Percentiles rank a stretch among this genome's conserved stretches.
These are phyloP conservation scores for Microplitis manilae DNA, from an alignment of 2,888 invertebrate species.

Conservation along the genomic window DNA sequence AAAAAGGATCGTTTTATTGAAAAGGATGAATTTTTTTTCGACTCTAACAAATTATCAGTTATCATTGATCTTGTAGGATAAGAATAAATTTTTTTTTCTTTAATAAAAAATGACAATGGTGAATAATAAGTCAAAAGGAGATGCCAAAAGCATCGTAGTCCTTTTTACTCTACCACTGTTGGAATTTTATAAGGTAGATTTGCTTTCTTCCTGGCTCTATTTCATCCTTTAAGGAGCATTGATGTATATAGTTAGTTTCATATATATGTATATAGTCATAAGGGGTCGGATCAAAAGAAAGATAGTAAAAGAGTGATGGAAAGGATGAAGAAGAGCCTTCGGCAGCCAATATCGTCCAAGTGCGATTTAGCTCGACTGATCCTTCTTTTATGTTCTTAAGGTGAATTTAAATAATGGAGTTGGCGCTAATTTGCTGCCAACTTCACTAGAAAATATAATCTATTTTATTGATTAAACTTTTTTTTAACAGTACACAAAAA, in stretches of 20 bases:
- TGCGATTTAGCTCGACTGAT: slow-evolving; percentile 63
- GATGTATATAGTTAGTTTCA: background rate
- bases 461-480: slow-evolving; percentile 2
- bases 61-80: background rate
- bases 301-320: slow-evolving; percentile 29
- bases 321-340: slow-evolving; percentile 51
- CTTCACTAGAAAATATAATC: slow-evolving; percentile 49
- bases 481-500: background rate
- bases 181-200: slow-evolving; percentile 62
- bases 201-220: slow-evolving; percentile 44
- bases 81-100: background rate
- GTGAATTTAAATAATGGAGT: slow-evolving; percentile 65
- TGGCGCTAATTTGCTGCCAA: slow-evolving; percentile 60
- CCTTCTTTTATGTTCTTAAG: slow-evolving; percentile 60
- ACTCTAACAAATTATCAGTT: background rate
- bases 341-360: slow-evolving; percentile 64
- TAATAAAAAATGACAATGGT: slow-evolving; percentile 8
- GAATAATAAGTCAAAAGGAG: slow-evolving; percentile 6
- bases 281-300: slow-evolving; percentile 17
- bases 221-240: slow-evolving; percentile 45
- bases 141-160: background rate
- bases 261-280: slow-evolving; percentile 8
- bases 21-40: background rate
- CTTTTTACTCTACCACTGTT: slow-evolving; percentile 36
- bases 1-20: background rate